Conservation (phyloP, 2,797 vertebrate species). For the Loriculus beryllinus region DNA sequence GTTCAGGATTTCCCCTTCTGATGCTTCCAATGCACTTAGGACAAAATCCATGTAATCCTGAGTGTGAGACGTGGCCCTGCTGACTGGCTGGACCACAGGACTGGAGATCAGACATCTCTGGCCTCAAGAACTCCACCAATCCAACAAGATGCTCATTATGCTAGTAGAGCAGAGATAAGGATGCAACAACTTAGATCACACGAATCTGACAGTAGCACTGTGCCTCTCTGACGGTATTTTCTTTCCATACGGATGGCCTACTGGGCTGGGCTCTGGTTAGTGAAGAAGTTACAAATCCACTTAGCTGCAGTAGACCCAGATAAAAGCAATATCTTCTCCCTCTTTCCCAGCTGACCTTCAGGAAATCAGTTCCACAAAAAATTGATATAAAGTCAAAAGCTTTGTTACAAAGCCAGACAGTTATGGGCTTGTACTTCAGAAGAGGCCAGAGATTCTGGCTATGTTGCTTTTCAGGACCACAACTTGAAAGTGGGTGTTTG, state of each 20-base stretch:
- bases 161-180: not conserved
- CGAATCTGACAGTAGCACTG: not conserved
- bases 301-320: not conserved
- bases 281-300: not conserved
- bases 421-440: not conserved
- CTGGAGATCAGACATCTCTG: fast-evolving
- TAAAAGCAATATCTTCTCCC: not conserved
- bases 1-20: not conserved
- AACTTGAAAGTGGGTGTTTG: not conserved
- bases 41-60: fast-evolving
- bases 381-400: not conserved
- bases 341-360: not conserved
- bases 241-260: not conserved
- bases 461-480: not conserved
- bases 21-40: not conserved
- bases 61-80: not conserved
- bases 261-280: not conserved
- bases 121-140: not conserved
- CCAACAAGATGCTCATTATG: not conserved
- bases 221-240: fast-evolving
- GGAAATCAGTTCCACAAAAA: not conserved
- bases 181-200: not conserved
- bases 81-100: not conserved
- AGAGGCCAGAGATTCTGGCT: not conserved
- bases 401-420: not conserved